phyloP scores from a whole-genome alignment of 2,797 vertebrate species.

The Tolypeutes matacus region DNA sequence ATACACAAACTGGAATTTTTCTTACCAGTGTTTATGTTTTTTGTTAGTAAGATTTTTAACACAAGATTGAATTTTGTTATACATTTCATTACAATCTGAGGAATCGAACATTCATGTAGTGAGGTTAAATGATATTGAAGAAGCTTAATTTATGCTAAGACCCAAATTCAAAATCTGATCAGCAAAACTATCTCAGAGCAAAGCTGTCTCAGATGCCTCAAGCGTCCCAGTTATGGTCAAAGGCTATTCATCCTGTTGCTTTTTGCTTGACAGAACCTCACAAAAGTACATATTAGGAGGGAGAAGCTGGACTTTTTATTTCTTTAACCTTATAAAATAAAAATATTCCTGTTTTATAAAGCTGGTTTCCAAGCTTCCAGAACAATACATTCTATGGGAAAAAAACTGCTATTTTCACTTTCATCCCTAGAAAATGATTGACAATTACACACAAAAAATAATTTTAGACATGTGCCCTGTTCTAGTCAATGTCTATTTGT shows the following conservation, averaged over 20 bases:
- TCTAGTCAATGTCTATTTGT: background rate
- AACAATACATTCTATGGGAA: conserved; percentile 30
- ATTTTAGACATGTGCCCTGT: background rate
- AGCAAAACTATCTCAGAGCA: conserved; percentile 20
- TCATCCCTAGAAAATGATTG: background rate
- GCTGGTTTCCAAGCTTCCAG: background rate
- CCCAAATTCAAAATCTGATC: background rate
- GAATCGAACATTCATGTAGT: background rate
- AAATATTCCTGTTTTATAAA: background rate
- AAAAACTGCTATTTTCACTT: background rate
- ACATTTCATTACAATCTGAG: background rate
- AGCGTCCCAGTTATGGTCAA: conserved; percentile 79
- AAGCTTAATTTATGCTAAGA: conserved; percentile 29
- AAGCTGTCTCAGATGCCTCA: conserved; percentile 51
- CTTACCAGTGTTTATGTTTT: conserved; percentile 3
- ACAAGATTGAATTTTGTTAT: background rate
- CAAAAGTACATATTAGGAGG: conserved; percentile 45
- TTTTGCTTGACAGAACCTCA: conserved; percentile 72
- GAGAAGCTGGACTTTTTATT: conserved; percentile 15
- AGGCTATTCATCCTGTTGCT: conserved; percentile 78
- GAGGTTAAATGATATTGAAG: background rate
- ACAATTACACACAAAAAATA: conserved; percentile 44
- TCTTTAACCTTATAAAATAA: conserved; percentile 53
- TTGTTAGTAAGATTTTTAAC: conserved; percentile 54
- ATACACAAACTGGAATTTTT: background rate